phyloP scores from a whole-genome alignment of 2,888 invertebrate species.

The Nyleta sp. region DNA sequence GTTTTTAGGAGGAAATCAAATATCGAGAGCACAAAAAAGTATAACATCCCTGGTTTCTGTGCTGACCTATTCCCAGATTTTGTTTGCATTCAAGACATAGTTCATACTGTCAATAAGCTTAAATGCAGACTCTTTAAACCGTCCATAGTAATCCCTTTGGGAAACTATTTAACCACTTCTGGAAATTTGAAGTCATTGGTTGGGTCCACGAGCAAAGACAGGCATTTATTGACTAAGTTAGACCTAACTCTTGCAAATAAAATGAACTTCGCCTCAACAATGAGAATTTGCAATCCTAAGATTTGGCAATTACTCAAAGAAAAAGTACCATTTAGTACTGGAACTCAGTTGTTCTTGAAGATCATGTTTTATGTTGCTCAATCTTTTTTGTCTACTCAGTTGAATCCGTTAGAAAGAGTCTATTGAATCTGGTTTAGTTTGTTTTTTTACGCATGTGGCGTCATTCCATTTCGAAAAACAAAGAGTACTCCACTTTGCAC shows the following conservation, averaged over 20 bases:
- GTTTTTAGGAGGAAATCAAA: too few relatives aligned
- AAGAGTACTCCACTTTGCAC: conserved; percentile 58
- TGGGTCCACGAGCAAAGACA: neutral
- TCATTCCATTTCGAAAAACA: conserved; percentile 58
- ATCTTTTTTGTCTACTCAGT: conserved; percentile 45
- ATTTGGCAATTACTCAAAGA: conserved; percentile 59
- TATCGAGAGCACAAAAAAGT: conserved; percentile 3
- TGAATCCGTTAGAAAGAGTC: conserved; percentile 55
- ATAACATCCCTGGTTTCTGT: neutral
- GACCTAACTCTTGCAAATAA: conserved; percentile 64
- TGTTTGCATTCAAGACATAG: conserved; percentile 55
- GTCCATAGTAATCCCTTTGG: conserved; percentile 65
- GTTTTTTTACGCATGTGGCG: conserved; percentile 65
- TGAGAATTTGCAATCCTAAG: conserved; percentile 66
- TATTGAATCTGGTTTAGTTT: conserved; percentile 66
- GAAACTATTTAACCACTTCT: conserved; percentile 63
- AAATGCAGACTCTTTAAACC: conserved; percentile 66
- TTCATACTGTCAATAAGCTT: conserved; percentile 71
- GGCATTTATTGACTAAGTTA: neutral
- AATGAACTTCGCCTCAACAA: conserved; percentile 69
- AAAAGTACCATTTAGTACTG: conserved; percentile 65
- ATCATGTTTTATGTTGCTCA: conserved; percentile 60
- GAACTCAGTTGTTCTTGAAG: conserved; percentile 67
- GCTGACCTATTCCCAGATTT: conserved; percentile 39
- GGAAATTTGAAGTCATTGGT: conserved; percentile 54